phyloP scores from a whole-genome alignment of 2,888 invertebrate species.

The Eilema caniola region DNA sequence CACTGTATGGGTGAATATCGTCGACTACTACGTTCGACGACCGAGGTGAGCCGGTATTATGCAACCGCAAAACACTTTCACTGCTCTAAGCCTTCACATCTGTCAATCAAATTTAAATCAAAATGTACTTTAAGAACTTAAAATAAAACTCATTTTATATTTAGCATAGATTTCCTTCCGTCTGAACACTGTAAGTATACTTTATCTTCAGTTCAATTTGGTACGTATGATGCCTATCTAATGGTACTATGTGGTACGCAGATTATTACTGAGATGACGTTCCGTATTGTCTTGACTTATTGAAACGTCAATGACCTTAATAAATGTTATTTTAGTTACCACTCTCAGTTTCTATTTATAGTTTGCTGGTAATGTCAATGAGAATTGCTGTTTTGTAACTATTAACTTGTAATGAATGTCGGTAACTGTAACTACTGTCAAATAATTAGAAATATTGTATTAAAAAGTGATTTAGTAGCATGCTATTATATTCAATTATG shows the following conservation, averaged over 20 bases:
- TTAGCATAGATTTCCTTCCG: slow-evolving; percentile 25
- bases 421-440: background rate
- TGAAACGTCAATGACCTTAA: slow-evolving; percentile 11
- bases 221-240: slow-evolving; percentile 27
- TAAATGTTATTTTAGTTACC: background rate
- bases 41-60: slow-evolving; percentile 74
- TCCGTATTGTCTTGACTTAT: slow-evolving; percentile 46
- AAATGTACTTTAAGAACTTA: slow-evolving; percentile 53
- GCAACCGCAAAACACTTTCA: slow-evolving; percentile 80
- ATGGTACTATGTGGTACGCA: slow-evolving; percentile 35
- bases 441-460: background rate
- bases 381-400: background rate
- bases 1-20: slow-evolving; percentile 53
- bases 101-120: slow-evolving; percentile 39
- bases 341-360: background rate
- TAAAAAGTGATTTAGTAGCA: background rate
- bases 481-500: too few species aligned
- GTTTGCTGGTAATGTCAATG: background rate
- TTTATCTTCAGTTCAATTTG: slow-evolving; percentile 32
- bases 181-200: slow-evolving; percentile 39
- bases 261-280: slow-evolving; percentile 48
- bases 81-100: slow-evolving; percentile 56
- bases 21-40: slow-evolving; percentile 54
- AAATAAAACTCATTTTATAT: slow-evolving; percentile 25
- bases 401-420: background rate